Conservation (phyloP, 2,888 invertebrate genomes). For the Dimorphilus gyrociliatus region DNA sequence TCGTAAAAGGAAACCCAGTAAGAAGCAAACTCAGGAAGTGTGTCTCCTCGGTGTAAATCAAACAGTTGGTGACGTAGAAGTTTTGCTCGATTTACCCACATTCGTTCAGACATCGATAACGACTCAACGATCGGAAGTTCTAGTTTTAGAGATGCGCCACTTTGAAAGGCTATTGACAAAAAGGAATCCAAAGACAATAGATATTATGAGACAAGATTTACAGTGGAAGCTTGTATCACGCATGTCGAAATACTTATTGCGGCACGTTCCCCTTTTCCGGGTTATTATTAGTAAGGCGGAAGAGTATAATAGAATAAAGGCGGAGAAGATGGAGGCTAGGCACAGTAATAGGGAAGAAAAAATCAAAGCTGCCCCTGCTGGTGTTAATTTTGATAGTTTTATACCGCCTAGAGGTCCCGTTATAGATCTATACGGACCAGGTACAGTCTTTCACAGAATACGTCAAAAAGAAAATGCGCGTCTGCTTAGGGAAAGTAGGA, state of each 20-base stretch:
- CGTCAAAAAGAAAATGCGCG: conserved; percentile 15
- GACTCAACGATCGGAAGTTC: conserved; percentile 26
- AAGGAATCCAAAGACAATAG: conserved; percentile 27
- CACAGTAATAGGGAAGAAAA: conserved; percentile 1
- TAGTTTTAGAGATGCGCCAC: conserved; percentile 33
- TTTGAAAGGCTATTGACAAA: conserved; percentile 30
- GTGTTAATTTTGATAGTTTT: conserved; percentile 10
- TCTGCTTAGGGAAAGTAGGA: too few species aligned
- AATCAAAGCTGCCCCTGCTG: background rate
- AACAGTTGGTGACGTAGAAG: conserved; percentile 23
- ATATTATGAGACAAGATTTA: conserved; percentile 24
- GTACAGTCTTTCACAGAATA: conserved; percentile 30
- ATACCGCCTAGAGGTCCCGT: conserved; percentile 16
- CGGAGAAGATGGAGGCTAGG: background rate
- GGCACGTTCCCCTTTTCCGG: too few species aligned
- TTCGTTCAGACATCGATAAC: conserved; percentile 30
- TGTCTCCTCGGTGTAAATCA: conserved; percentile 30
- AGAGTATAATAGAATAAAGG: conserved; percentile 10
- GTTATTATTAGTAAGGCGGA: conserved; percentile 13
- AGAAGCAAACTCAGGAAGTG: conserved; percentile 13
- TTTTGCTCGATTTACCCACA: conserved; percentile 26
- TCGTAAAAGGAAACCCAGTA: conserved; percentile 1
- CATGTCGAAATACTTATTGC: too few species aligned
- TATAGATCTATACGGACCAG: conserved; percentile 28
- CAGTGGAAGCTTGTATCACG: conserved; percentile 20